A percentile compares a stretch with the other conserved stretches of the same genome.
Evolutionary conservation across 2,113 vertebrate genomes (phyloP).

Genomic region (Antennarius striatus): DNA sequence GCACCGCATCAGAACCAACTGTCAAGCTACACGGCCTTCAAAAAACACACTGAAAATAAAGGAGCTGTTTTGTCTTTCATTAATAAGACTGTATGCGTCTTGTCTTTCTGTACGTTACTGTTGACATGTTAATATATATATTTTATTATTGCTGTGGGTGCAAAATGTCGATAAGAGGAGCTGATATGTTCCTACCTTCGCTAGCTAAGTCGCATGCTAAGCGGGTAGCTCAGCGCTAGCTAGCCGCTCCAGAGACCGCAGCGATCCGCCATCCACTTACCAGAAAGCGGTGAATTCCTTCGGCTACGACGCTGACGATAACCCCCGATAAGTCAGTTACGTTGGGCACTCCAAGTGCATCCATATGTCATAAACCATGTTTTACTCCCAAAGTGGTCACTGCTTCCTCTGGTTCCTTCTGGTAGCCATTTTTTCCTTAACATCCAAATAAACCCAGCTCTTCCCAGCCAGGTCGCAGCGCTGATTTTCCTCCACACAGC

Average conservation of each 20-base stretch:
- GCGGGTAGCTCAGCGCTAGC: constrained; percentile 31
- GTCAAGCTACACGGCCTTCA: constrained; percentile 45
- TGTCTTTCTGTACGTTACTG: too few species aligned
- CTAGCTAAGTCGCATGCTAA: constrained; percentile 57
- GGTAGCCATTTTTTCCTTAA: constrained; percentile 72
- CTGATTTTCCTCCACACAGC: constrained; percentile 50
- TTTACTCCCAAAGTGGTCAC: constrained; percentile 51
- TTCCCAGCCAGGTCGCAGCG: constrained; percentile 26
- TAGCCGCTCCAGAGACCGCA: constrained; percentile 27
- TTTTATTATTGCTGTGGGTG: not conserved
- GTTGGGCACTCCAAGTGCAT: constrained; percentile 49
- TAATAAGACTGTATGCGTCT: fast-evolving
- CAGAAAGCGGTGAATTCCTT: constrained; percentile 43
- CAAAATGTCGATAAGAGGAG: constrained; percentile 7
- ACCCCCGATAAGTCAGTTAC: constrained; percentile 35
- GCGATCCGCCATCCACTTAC: constrained; percentile 51
- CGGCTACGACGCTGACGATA: constrained; percentile 10
- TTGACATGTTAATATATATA: not conserved
- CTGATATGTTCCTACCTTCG: constrained; percentile 31
- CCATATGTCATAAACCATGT: constrained; percentile 64
- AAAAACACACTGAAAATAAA: not conserved
- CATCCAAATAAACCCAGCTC: constrained; percentile 48
- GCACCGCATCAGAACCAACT: constrained; percentile 39
- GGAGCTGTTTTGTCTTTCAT: not conserved
- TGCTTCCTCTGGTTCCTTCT: constrained; percentile 48